phyloP scores from a whole-genome alignment of 2,113 vertebrate genomes.

The Lepus americanus region DNA sequence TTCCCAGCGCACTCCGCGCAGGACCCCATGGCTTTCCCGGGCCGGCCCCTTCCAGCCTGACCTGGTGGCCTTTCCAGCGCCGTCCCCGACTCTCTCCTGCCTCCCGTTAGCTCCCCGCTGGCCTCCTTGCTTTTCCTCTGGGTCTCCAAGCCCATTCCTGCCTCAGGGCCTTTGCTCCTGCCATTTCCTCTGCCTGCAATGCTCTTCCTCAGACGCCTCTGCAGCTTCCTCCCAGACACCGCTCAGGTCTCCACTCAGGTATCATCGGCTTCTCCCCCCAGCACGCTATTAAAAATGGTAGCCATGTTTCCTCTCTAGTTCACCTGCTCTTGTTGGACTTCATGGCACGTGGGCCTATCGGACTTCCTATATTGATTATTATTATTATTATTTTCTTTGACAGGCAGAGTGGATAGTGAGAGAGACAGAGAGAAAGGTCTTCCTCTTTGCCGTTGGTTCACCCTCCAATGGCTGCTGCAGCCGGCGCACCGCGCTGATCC shows the following conservation, averaged over 20 bases:
- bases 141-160: not conserved
- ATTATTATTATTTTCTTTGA: too few species aligned
- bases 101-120: not conserved
- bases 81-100: not conserved
- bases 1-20: not conserved
- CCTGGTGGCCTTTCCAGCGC: not conserved
- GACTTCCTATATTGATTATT: not conserved
- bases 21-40: not conserved
- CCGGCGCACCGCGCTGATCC: too few species aligned
- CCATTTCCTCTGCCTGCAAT: not conserved
- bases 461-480: too few species aligned
- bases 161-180: constrained; percentile 3
- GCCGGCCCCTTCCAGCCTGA: not conserved
- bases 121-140: not conserved
- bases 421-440: too few species aligned
- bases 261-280: not conserved
- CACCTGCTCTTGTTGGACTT: constrained; percentile 4
- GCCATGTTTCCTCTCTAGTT: not conserved
- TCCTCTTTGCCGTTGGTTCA: too few species aligned
- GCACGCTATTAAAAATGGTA: not conserved
- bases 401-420: too few species aligned
- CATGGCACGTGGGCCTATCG: not conserved
- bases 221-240: not conserved
- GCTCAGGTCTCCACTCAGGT: not conserved
- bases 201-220: not conserved